Evolutionary conservation across 2,797 vertebrate genomes (phyloP).

Genomic region (Anguilla megastoma): DNA sequence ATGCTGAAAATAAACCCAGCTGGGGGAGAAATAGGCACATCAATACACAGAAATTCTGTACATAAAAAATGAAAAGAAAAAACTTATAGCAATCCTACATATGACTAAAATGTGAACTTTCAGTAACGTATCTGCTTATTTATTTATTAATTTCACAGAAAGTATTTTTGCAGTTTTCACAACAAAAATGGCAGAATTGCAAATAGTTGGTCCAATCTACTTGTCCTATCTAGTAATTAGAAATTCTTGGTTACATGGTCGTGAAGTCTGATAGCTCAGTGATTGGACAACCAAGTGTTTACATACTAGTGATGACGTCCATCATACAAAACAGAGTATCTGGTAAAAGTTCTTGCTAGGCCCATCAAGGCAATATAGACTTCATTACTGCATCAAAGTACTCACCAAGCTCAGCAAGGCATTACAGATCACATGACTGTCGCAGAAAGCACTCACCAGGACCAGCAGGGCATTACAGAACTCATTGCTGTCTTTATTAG

Average conservation of each 20-base stretch:
- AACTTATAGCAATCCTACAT: not conserved
- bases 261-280: conserved; percentile 8
- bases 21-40: not conserved
- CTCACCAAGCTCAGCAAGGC: not conserved
- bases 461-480: conserved; percentile 80
- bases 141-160: not conserved
- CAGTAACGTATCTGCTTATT: not conserved
- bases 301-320: not conserved
- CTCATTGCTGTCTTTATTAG: conserved; percentile 99
- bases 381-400: not conserved
- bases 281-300: not conserved
- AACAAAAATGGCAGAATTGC: not conserved
- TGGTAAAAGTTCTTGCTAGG: not conserved
- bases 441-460: conserved; percentile 64
- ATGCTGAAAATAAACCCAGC: not conserved
- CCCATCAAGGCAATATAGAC: not conserved
- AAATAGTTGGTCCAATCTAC: not conserved
- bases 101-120: not conserved
- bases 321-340: not conserved
- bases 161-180: not conserved
- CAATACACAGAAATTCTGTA: not conserved
- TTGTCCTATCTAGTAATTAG: not conserved
- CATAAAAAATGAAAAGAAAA: not conserved
- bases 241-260: not conserved
- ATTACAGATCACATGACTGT: conserved; percentile 8